Percentiles rank a stretch among this genome's conserved stretches.
Conservation (phyloP, 1,140 invertebrate genomes). For the Saccostrea glomerata region DNA sequence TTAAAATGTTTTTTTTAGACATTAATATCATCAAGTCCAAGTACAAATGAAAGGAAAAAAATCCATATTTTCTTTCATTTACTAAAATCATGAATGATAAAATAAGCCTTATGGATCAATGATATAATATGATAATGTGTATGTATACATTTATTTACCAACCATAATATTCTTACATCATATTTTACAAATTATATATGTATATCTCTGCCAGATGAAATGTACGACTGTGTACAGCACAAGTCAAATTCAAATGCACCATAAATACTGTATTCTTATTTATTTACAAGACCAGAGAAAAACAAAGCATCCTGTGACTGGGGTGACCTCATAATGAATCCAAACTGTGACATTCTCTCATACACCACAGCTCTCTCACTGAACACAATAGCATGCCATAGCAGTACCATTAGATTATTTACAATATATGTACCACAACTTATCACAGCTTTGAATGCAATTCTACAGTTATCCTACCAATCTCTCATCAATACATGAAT, state of each 20-base stretch:
- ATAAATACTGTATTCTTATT: background rate
- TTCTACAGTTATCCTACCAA: background rate
- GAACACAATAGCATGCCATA: background rate
- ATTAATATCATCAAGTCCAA: no score
- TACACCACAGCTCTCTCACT: background rate
- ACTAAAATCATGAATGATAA: no score
- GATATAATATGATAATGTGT: no score
- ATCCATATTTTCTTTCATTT: no score
- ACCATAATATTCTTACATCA: no score
- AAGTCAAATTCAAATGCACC: background rate
- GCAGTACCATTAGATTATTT: background rate
- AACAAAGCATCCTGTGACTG: background rate
- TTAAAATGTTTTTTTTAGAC: no score
- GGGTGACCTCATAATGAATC: background rate
- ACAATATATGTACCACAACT: background rate
- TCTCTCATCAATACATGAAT: background rate
- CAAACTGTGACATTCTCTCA: background rate
- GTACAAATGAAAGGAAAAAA: no score
- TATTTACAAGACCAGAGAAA: background rate
- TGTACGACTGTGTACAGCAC: background rate
- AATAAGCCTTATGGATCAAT: no score
- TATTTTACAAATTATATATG: no score
- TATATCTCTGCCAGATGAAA: no score
- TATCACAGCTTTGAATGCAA: conserved; percentile 20
- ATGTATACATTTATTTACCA: no score